Evolutionary conservation across 2,888 invertebrate genomes (phyloP).

Genomic region (Drosophila stalkeri): DNA sequence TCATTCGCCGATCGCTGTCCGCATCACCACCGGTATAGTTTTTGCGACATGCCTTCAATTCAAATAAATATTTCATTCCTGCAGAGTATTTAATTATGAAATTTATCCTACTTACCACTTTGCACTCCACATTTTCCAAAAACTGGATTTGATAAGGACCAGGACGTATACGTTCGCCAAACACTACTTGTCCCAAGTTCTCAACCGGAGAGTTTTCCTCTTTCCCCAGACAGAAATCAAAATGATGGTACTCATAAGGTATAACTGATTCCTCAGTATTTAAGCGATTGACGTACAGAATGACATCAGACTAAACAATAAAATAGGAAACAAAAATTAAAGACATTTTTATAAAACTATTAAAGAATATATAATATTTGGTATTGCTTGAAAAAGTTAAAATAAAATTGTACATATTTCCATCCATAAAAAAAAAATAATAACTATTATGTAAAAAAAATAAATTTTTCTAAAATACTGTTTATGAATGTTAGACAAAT

Average conservation of each 20-base stretch:
- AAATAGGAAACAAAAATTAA: not conserved
- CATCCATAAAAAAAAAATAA: not conserved
- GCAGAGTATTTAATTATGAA: not conserved
- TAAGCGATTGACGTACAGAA: constrained; percentile 96
- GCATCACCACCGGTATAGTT: constrained; percentile 89
- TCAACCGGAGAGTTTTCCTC: constrained; percentile 95
- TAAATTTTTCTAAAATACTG: no score
- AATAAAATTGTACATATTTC: not conserved
- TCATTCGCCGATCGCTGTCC: constrained; percentile 89
- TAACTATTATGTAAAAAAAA: no score
- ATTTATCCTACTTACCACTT: constrained; percentile 79
- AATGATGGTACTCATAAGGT: constrained; percentile 99
- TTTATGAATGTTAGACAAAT: no score
- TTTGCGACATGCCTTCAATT: constrained; percentile 87
- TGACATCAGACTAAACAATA: constrained; percentile 90
- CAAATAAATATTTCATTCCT: not conserved
- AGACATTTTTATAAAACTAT: not conserved
- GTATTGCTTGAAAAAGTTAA: not conserved
- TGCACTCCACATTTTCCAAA: constrained; percentile 89
- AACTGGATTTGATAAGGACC: constrained; percentile 96
- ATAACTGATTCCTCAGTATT: constrained; percentile 99
- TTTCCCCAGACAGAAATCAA: constrained; percentile 95
- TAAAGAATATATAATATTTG: not conserved
- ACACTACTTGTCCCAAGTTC: constrained; percentile 99
- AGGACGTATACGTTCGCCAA: constrained; percentile 98